These are phyloP conservation scores for Bufotes viridis DNA, from an alignment of 2,797 vertebrate genomes.

Conservation along the genomic window DNA sequence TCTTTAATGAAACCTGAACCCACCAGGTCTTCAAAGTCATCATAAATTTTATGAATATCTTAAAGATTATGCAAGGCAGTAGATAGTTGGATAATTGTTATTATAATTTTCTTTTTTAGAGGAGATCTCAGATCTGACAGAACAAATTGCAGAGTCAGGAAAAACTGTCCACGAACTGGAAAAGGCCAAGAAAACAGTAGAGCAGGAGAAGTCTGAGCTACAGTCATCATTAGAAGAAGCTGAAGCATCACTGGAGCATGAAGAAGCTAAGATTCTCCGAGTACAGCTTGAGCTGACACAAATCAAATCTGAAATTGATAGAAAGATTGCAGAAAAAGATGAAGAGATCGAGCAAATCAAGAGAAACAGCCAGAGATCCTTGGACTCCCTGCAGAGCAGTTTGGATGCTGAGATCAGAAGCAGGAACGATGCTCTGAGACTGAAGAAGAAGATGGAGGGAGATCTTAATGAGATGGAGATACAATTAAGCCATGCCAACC, in stretches of 20 bases:
- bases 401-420: constrained; percentile 86
- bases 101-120: constrained; percentile 61
- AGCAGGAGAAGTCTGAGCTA: constrained; percentile 77
- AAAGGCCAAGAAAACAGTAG: constrained; percentile 74
- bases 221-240: constrained; percentile 77
- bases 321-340: constrained; percentile 86
- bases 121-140: constrained; percentile 75
- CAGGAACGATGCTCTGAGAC: constrained; percentile 85
- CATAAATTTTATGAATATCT: not conserved
- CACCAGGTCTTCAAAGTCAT: not conserved
- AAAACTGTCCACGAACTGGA: constrained; percentile 76
- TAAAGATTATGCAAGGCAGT: not conserved
- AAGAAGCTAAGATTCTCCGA: constrained; percentile 88
- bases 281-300: constrained; percentile 88
- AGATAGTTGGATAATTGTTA: not conserved
- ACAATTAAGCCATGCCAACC: constrained; percentile 85
- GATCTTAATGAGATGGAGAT: constrained; percentile 90
- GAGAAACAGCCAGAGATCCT: constrained; percentile 84
- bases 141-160: constrained; percentile 73
- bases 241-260: constrained; percentile 84
- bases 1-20: no score
- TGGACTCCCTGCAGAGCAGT: constrained; percentile 83
- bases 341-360: constrained; percentile 91
- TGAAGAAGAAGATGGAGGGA: constrained; percentile 94
- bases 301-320: constrained; percentile 85